These are phyloP conservation scores for Diceros bicornis DNA, from an alignment of 2,797 vertebrate genomes.

Conservation along the genomic window DNA sequence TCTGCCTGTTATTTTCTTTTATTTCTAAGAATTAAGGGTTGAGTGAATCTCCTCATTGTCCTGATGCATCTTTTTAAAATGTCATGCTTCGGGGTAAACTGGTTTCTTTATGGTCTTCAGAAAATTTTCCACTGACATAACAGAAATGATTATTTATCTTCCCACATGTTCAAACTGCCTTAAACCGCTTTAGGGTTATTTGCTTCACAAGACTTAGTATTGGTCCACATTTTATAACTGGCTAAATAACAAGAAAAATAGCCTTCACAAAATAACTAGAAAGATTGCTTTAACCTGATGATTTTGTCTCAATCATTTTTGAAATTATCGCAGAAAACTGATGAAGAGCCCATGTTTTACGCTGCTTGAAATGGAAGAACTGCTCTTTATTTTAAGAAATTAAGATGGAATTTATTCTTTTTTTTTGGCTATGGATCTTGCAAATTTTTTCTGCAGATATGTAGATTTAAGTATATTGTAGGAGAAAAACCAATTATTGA, in stretches of 20 bases:
- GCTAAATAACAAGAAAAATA: constrained; percentile 70
- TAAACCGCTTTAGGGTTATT: constrained; percentile 77
- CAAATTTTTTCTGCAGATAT: constrained; percentile 22
- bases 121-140: constrained; percentile 77
- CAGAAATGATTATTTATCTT: constrained; percentile 83
- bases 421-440: not conserved
- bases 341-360: not conserved
- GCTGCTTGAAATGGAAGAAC: not conserved
- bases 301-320: constrained; percentile 73
- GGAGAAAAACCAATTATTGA: not conserved
- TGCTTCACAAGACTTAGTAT: constrained; percentile 76
- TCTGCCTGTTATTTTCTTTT: constrained; percentile 62
- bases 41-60: constrained; percentile 67
- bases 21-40: constrained; percentile 74
- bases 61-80: constrained; percentile 76
- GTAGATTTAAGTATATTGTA: not conserved
- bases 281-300: constrained; percentile 54
- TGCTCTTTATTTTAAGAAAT: constrained; percentile 29
- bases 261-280: constrained; percentile 50
- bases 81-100: constrained; percentile 77
- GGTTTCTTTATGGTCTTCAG: constrained; percentile 80
- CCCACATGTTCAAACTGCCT: constrained; percentile 68
- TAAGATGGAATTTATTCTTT: not conserved
- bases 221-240: constrained; percentile 76
- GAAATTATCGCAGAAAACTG: constrained; percentile 28